These are phyloP conservation scores for Rugalucina vietnamica DNA, from an alignment of 2,888 invertebrate species.

Conservation along the genomic window DNA sequence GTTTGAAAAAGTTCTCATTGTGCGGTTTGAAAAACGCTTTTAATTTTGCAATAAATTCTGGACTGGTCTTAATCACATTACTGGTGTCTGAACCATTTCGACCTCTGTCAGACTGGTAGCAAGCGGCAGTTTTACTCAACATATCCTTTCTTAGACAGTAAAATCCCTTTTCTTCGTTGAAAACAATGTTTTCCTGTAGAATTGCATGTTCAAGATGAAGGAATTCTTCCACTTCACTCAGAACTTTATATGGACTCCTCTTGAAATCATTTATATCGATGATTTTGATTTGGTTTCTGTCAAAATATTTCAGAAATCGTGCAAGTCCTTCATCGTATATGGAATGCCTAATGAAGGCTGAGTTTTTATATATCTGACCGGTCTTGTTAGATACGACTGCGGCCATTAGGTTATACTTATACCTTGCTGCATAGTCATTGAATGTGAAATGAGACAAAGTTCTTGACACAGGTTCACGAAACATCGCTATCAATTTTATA, in stretches of 20 bases:
- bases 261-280: constrained; percentile 87
- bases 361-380: not conserved
- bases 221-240: constrained; percentile 72
- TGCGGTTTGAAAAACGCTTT: not conserved
- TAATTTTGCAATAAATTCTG: not conserved
- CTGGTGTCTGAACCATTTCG: not conserved
- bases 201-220: constrained; percentile 67
- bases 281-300: constrained; percentile 94
- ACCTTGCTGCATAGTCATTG: not conserved
- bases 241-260: constrained; percentile 68
- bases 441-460: not conserved
- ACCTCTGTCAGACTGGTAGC: not conserved
- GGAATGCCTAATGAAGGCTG: constrained; percentile 52
- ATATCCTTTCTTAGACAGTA: constrained; percentile 87
- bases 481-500: not conserved
- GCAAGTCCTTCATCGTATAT: constrained; percentile 89
- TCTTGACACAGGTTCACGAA: not conserved
- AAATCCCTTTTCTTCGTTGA: constrained; percentile 97
- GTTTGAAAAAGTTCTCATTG: not conserved
- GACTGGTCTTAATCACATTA: not conserved
- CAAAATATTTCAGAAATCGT: constrained; percentile 91
- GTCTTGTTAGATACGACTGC: not conserved
- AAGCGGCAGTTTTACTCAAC: not conserved
- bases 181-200: constrained; percentile 92
- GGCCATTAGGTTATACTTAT: not conserved